phyloP scores from a whole-genome alignment of 1,140 invertebrate species.

The Drosophila sturtevanti region DNA sequence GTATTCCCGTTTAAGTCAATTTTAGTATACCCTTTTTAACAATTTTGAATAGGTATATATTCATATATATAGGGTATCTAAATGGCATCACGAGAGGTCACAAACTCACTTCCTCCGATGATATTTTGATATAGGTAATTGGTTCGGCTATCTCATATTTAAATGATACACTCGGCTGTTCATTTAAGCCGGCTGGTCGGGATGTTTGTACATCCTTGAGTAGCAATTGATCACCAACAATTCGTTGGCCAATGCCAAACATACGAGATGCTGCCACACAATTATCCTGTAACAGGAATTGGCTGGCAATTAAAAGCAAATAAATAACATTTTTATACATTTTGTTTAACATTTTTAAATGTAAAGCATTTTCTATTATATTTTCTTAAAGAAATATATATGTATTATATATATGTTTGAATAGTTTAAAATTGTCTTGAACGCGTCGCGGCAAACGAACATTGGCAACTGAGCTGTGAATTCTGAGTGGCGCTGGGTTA shows the following conservation, averaged over 20 bases:
- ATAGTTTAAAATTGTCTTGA: conserved; percentile 4
- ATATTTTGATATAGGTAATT: conserved; percentile 69
- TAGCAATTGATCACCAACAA: conserved; percentile 61
- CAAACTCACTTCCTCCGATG: conserved; percentile 71
- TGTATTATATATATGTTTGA: too few species aligned
- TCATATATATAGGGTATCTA: background rate
- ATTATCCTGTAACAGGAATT: conserved; percentile 17
- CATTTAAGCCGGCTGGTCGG: conserved; percentile 44
- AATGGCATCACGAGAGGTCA: conserved; percentile 1
- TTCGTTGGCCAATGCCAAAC: conserved; percentile 58
- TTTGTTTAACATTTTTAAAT: conserved; percentile 6
- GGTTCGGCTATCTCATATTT: conserved; percentile 66
- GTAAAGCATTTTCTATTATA: conserved; percentile 23
- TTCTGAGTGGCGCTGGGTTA: background rate
- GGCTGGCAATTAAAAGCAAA: conserved; percentile 25
- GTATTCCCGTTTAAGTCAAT: background rate
- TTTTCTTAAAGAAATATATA: too few species aligned
- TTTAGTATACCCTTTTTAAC: background rate
- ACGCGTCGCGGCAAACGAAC: conserved; percentile 63
- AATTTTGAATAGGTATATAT: background rate
- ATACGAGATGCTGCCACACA: conserved; percentile 36
- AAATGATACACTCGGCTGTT: conserved; percentile 57
- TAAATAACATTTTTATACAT: conserved; percentile 37
- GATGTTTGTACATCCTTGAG: conserved; percentile 65
- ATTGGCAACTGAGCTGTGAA: conserved; percentile 55